These are phyloP conservation scores for Tricholaema leucomelas DNA, from an alignment of 2,113 vertebrate genomes.

Conservation along the genomic window DNA sequence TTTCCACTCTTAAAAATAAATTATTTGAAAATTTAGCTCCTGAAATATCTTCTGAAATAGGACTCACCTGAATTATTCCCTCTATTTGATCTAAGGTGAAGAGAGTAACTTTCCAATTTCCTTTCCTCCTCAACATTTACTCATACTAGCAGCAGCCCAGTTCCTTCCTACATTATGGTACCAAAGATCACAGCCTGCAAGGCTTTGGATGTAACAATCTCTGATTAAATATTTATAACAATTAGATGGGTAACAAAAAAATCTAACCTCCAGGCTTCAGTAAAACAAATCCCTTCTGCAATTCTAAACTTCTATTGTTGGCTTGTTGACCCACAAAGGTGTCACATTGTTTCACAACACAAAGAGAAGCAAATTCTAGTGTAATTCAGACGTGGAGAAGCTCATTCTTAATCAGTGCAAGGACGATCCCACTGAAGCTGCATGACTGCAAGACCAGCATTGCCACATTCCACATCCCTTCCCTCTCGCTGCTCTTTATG, in stretches of 20 bases:
- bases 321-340: background rate
- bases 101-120: background rate
- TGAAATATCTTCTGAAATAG: background rate
- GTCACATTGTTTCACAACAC: background rate
- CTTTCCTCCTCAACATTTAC: background rate
- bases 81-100: background rate
- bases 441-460: background rate
- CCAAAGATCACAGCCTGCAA: background rate
- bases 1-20: background rate
- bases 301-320: background rate
- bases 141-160: background rate
- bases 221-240: background rate
- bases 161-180: background rate
- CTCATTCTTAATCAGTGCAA: background rate
- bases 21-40: background rate
- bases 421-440: background rate
- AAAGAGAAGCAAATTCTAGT: background rate
- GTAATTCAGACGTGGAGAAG: background rate
- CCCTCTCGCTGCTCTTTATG: background rate
- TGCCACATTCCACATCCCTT: constrained; percentile 36
- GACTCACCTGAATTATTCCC: background rate
- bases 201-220: background rate
- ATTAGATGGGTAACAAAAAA: background rate
- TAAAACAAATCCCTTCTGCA: constrained; percentile 40
- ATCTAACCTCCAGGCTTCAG: constrained; percentile 23